Evolutionary conservation across 2,888 invertebrate genomes (phyloP).

Genomic region (Microplitis manilae): DNA sequence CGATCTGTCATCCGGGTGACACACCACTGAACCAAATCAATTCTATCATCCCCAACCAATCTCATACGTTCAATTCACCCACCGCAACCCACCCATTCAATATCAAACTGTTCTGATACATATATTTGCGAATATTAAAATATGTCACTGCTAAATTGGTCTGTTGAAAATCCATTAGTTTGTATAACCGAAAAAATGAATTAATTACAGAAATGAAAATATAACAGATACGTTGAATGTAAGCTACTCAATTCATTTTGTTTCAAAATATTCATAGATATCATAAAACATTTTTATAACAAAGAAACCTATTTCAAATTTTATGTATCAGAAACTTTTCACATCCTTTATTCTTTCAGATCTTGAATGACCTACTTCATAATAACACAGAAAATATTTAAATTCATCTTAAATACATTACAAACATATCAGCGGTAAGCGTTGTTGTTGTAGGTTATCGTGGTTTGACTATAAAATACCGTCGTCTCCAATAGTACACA

Average conservation of each 20-base stretch:
- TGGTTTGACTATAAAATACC: not conserved
- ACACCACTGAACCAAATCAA: not conserved
- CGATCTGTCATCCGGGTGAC: not conserved
- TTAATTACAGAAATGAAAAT: too few species aligned
- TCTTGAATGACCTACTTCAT: too few species aligned
- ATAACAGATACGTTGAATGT: too few species aligned
- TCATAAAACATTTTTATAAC: too few species aligned
- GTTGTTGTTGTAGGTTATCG: not conserved
- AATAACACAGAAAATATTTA: too few species aligned
- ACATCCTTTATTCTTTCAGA: too few species aligned
- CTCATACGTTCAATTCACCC: not conserved
- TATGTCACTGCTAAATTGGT: not conserved
- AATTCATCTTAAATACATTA: too few species aligned
- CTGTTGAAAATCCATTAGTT: not conserved
- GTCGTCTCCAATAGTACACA: constrained; percentile 26
- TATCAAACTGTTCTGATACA: not conserved
- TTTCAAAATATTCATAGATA: too few species aligned
- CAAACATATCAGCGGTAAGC: too few species aligned
- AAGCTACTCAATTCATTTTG: too few species aligned
- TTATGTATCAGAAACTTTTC: too few species aligned
- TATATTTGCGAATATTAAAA: not conserved
- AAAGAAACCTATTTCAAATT: too few species aligned
- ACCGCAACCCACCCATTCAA: not conserved
- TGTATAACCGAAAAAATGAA: not conserved
- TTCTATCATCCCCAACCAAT: not conserved